A percentile compares a stretch with the other conserved stretches of the same genome.
Conservation (phyloP, 2,113 vertebrate genomes). For the Todiramphus saurophagus region DNA sequence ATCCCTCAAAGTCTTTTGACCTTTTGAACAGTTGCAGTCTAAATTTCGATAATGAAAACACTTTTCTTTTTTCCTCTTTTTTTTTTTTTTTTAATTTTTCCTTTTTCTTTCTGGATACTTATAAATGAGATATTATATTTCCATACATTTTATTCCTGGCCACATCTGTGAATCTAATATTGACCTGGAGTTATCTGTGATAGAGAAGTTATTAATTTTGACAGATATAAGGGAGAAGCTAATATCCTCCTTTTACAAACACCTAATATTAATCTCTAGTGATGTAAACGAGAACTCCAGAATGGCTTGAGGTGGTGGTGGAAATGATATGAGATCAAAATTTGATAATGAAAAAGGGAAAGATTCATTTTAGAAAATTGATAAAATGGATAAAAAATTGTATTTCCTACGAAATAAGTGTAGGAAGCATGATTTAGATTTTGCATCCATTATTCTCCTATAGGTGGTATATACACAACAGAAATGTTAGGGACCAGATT, state of each 20-base stretch:
- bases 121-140: slow-evolving; percentile 82
- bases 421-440: slow-evolving; percentile 18
- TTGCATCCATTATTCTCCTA: slow-evolving; percentile 2
- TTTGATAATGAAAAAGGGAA: slow-evolving; percentile 78
- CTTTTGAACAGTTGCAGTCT: slow-evolving; percentile 72
- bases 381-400: slow-evolving; percentile 69
- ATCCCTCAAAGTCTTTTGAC: slow-evolving; percentile 72
- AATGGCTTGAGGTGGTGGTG: slow-evolving; percentile 68
- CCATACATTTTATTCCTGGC: slow-evolving; percentile 81
- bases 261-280: slow-evolving; percentile 82
- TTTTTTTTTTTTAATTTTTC: neutral
- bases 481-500: neutral
- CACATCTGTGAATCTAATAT: slow-evolving; percentile 84
- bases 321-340: slow-evolving; percentile 72
- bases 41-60: slow-evolving; percentile 73
- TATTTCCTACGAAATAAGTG: slow-evolving; percentile 60
- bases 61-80: neutral
- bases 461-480: neutral
- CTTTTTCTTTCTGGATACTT: slow-evolving; percentile 60
- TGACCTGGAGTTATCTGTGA: slow-evolving; percentile 83
- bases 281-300: slow-evolving; percentile 74
- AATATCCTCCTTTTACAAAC: slow-evolving; percentile 84
- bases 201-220: slow-evolving; percentile 87
- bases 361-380: slow-evolving; percentile 76
- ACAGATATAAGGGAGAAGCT: slow-evolving; percentile 85